A percentile compares a stretch with the other conserved stretches of the same genome.
Evolutionary conservation across 2,113 vertebrate genomes (phyloP).

Genomic region (Cavia porcellus): DNA sequence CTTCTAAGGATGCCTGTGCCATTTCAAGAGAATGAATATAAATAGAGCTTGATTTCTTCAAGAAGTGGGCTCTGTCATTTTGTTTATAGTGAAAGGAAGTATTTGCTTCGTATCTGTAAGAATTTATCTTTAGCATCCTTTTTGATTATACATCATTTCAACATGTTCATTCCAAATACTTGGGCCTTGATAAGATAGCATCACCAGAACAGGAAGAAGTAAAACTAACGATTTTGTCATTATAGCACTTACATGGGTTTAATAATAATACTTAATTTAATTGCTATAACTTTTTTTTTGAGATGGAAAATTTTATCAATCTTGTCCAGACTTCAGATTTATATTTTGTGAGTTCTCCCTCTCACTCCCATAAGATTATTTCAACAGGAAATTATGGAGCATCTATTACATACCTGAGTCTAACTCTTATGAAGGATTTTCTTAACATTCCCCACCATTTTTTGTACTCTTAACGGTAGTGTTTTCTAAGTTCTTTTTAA

Average conservation of each 20-base stretch:
- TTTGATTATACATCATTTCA: slow-evolving; percentile 85
- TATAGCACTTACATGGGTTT: slow-evolving; percentile 74
- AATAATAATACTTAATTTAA: slow-evolving; percentile 70
- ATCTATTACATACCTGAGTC: not conserved
- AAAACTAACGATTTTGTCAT: slow-evolving; percentile 81
- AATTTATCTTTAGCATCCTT: slow-evolving; percentile 87
- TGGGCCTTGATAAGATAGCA: slow-evolving; percentile 83
- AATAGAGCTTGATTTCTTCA: slow-evolving; percentile 93
- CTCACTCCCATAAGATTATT: not conserved
- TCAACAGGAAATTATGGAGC: slow-evolving; percentile 42
- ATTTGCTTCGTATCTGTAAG: slow-evolving; percentile 85
- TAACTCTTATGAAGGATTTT: slow-evolving; percentile 4
- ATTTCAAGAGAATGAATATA: slow-evolving; percentile 91
- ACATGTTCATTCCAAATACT: slow-evolving; percentile 85
- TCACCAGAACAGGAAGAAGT: slow-evolving; percentile 85
- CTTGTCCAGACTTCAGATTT: slow-evolving; percentile 11
- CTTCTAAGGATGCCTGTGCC: slow-evolving; percentile 94
- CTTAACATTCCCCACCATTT: not conserved
- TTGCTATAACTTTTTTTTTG: slow-evolving; percentile 60
- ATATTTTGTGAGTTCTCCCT: not conserved
- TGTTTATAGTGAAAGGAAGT: slow-evolving; percentile 92
- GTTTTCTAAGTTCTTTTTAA: slow-evolving; percentile 49
- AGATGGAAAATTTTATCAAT: slow-evolving; percentile 64
- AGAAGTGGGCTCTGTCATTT: slow-evolving; percentile 89
- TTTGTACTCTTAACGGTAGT: slow-evolving; percentile 1